These are phyloP conservation scores for Ectemnius continuus DNA, from an alignment of 2,888 invertebrate genomes.

Conservation along the genomic window DNA sequence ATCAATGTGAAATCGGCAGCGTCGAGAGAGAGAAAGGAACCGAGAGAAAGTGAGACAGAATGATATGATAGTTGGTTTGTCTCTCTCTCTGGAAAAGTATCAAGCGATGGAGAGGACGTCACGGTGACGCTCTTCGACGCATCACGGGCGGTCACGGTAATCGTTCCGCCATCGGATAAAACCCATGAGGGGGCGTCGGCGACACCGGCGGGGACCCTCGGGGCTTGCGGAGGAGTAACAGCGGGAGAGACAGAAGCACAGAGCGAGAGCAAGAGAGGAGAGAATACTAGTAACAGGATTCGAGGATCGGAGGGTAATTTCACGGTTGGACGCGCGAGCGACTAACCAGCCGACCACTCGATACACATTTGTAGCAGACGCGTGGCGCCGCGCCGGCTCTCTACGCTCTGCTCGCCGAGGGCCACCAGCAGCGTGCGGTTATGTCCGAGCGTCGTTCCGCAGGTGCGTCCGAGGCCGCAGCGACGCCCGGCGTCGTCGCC, in stretches of 20 bases:
- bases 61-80: too few relatives aligned
- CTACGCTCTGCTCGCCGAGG: neutral
- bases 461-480: slow-evolving; percentile 29
- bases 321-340: slow-evolving; percentile 73
- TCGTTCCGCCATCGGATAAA: slow-evolving; percentile 53
- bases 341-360: slow-evolving; percentile 71
- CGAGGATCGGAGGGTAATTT: slow-evolving; percentile 73
- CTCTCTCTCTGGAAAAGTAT: slow-evolving; percentile 23
- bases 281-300: slow-evolving; percentile 57
- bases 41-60: too few relatives aligned
- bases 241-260: neutral
- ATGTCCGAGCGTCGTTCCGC: slow-evolving; percentile 28
- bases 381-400: neutral
- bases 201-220: neutral
- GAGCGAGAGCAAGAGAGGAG: too few relatives aligned
- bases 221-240: neutral
- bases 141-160: slow-evolving; percentile 41
- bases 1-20: too few relatives aligned
- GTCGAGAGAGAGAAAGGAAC: too few relatives aligned
- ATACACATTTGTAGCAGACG: slow-evolving; percentile 48
- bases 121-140: slow-evolving; percentile 26
- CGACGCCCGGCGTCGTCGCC: slow-evolving; percentile 10
- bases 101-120: slow-evolving; percentile 12
- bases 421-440: slow-evolving; percentile 30
- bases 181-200: slow-evolving; percentile 32